Percentiles rank a stretch among this genome's conserved stretches.
These are phyloP conservation scores for Hypena proboscidalis DNA, from an alignment of 2,888 invertebrate genomes.

Conservation along the genomic window DNA sequence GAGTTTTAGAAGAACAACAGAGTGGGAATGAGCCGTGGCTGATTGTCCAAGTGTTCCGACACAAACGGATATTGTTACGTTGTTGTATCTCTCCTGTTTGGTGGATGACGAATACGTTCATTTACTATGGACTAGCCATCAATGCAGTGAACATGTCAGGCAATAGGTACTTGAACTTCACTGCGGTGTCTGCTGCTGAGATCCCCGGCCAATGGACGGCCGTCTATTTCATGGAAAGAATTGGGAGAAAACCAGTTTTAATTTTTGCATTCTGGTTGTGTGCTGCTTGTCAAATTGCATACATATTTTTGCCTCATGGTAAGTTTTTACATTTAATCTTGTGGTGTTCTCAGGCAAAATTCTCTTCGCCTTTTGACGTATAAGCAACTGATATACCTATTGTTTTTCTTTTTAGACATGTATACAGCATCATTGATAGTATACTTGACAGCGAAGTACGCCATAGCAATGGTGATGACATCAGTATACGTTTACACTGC, in stretches of 20 bases:
- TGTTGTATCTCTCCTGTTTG: slow-evolving; percentile 75
- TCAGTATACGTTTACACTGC: slow-evolving; percentile 85
- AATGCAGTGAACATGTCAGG: slow-evolving; percentile 88
- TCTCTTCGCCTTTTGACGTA: too few relatives aligned
- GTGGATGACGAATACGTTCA: slow-evolving; percentile 88
- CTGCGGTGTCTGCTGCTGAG: slow-evolving; percentile 86
- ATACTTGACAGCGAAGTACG: slow-evolving; percentile 85
- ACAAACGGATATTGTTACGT: slow-evolving; percentile 52
- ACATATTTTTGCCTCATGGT: slow-evolving; percentile 83
- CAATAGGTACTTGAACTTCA: slow-evolving; percentile 87
- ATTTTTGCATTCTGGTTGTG: slow-evolving; percentile 84
- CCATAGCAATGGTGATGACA: slow-evolving; percentile 84
- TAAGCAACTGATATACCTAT: neutral
- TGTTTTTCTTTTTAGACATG: slow-evolving; percentile 30
- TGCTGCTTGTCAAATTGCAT: slow-evolving; percentile 83
- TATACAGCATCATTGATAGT: slow-evolving; percentile 65
- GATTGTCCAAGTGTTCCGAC: slow-evolving; percentile 54
- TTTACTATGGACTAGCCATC: slow-evolving; percentile 88
- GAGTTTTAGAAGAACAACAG: slow-evolving; percentile 7
- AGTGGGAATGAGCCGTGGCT: slow-evolving; percentile 54
- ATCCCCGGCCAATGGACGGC: slow-evolving; percentile 88
- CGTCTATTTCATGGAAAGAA: slow-evolving; percentile 83
- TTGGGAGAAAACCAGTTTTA: slow-evolving; percentile 86
- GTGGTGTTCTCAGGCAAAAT: too few relatives aligned
- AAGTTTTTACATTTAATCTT: too few relatives aligned